Evolutionary conservation across 1,140 invertebrate species (phyloP).

Genomic region (Eumaeus atala): DNA sequence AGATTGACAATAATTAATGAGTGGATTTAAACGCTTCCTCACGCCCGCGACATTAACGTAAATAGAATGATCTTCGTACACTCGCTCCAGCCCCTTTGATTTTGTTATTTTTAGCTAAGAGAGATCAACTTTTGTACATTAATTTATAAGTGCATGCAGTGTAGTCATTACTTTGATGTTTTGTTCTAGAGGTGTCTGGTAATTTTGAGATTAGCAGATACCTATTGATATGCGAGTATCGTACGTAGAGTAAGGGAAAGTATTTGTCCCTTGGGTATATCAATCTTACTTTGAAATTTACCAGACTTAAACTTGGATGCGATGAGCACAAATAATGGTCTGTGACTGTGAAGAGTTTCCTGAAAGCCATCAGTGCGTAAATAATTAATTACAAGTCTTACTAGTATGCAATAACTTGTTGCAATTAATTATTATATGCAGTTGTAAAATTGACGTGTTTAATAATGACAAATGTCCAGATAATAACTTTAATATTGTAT

Average conservation of each 20-base stretch:
- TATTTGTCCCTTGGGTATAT: too few relatives aligned
- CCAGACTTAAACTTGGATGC: too few relatives aligned
- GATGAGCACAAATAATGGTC: too few relatives aligned
- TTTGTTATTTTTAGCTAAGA: constrained; percentile 64
- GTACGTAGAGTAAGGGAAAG: constrained; percentile 5
- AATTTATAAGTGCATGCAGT: constrained; percentile 60
- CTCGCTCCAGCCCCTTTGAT: constrained; percentile 65
- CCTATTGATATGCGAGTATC: constrained; percentile 28
- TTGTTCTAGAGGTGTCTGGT: constrained; percentile 63
- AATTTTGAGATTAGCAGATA: constrained; percentile 50
- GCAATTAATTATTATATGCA: too few relatives aligned
- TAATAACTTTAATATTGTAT: too few relatives aligned
- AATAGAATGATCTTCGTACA: constrained; percentile 71
- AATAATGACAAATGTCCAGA: too few relatives aligned
- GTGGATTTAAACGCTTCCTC: constrained; percentile 74
- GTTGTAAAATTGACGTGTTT: too few relatives aligned
- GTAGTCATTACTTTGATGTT: constrained; percentile 65
- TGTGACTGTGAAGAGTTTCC: too few relatives aligned
- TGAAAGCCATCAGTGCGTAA: too few relatives aligned
- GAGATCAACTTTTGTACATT: constrained; percentile 64
- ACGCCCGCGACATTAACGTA: constrained; percentile 72
- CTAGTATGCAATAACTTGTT: too few relatives aligned
- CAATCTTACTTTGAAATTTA: too few relatives aligned
- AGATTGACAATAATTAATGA: constrained; percentile 73
- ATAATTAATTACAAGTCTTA: too few relatives aligned